Evolutionary conservation across 2,888 invertebrate species (phyloP), one percentile per base, ranked within the genome.

Genomic region (Drosophila mulleri): DNA sequence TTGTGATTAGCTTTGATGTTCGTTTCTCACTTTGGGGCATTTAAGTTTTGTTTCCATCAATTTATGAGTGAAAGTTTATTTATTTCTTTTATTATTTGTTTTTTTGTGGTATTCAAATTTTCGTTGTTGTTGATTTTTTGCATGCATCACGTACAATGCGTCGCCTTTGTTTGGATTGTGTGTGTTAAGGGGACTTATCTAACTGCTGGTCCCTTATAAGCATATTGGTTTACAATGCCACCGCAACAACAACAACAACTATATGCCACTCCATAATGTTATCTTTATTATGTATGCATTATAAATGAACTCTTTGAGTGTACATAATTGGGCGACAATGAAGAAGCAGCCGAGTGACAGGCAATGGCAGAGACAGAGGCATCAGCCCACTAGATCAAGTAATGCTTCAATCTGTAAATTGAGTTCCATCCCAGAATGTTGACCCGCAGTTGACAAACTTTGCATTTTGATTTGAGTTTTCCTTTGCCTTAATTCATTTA

Each of bases 61-160:
- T 86, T 89, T 87, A 89, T 82, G 80, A 89, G 89, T 80, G 89
- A 86, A 86, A 86, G 89, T 85, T 89, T 71, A 29, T 14, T 47
- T 39, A 39, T 52, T 37, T 12, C 29, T 23, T 8, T 70, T 11
- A n/a, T 29, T 29, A 29, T 48, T 29, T 20, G n/a, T 39, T 53
- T 47, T 18, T 18, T 14, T 71, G 3, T 48, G 23, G 12, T 41
- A 44, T 18, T 35, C 44, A 45, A 45, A 37, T 62, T 23, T 45
- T 57, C 56, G 14, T 8, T 52, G 39, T 67, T 20, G 39, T 67
- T 20, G 44, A 44, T 18, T 72, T 79, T 85, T 82, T 82, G 82
- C 84, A 82, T 87, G 80, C 73, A 57, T 45, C 41, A 37, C 47
- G 50, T 26, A 89, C 75, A 87, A 81, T 72, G 75, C 66, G 58